Base-by-base conservation (phyloP, 2,888 invertebrate genomes). In the Mimas tiliae region DNA sequence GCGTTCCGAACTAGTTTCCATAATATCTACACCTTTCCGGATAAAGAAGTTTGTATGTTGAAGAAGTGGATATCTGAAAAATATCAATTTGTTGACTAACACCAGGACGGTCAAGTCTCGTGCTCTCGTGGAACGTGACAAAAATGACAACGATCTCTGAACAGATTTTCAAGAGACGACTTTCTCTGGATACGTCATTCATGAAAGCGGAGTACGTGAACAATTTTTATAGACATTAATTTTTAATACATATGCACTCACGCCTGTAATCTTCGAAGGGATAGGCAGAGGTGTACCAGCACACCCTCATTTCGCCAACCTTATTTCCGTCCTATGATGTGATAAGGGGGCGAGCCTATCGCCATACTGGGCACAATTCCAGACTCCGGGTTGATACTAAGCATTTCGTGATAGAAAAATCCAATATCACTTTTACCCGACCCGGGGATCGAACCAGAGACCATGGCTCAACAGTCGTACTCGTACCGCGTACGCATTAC, bases 41-140 rank as follows among this genome's bases (percentile, higher is more conserved):
- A 74, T 69, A 68, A 73, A 78, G 72, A 74, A 77, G 80, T 81
- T 78, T 81, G 81, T 85, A 84, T 83, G 79, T 77, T 69, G 70
- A 75, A 72, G 71, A 72, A 76, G 76, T 77, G 71, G 79, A 80
- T 86, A 82, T 87, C 82, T 84, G 85, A 84, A 89, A 88, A 89
- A 90, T 90, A 90, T 90, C 89, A 90, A 90, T 90, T 90, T 88
- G 87, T 85, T 82, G 80, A 81, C 80, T 84, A 86, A 85, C 86
- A 83, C 77, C 78, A 81, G 79, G 73, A 77, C 83, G 86, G 85
- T 85, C 84, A 82, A 80, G 76, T 75, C 77, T 68, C 73, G 67
- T 53, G 63, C 75, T 75, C 77, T 68, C 73, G 67, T 53, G 63
- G 78, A 65, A 84, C 90, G 90, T 89, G 89, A 85, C 83, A 76